These are phyloP conservation scores for Phenganax subtilis DNA, from an alignment of 92 coral and sea anemone species.

Conservation along the genomic window DNA sequence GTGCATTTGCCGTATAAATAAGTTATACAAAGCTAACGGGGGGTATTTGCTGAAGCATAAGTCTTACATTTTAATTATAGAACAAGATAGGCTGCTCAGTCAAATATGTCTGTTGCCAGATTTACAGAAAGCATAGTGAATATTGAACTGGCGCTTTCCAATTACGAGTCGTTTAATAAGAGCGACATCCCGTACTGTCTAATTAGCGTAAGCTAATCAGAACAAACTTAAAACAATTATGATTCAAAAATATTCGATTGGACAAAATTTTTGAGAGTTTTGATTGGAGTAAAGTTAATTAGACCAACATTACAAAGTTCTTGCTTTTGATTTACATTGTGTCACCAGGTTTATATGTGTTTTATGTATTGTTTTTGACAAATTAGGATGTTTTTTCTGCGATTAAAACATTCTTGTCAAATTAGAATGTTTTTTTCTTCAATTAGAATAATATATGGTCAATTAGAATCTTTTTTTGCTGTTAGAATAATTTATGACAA, in stretches of 20 bases:
- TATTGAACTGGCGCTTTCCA: not conserved
- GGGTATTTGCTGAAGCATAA: not conserved
- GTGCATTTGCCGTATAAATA: not conserved
- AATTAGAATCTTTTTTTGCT: no score
- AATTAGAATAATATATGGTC: no score
- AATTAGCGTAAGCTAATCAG: not conserved
- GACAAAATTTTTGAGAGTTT: not conserved
- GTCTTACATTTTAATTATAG: not conserved
- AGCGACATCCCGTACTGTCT: not conserved
- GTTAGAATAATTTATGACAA: no score
- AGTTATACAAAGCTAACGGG: constrained; percentile 7
- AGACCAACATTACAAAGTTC: not conserved
- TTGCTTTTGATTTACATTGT: not conserved
- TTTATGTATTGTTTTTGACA: no score
- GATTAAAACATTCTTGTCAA: no score
- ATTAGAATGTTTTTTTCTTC: no score
- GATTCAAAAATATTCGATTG: not conserved
- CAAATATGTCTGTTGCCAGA: no score
- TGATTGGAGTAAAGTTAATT: not conserved
- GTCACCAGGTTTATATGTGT: no score
- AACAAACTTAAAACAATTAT: not conserved
- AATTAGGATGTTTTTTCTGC: no score
- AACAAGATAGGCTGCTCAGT: no score
- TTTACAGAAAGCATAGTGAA: not conserved
- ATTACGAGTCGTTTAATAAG: not conserved